phyloP scores from a whole-genome alignment of 2,888 invertebrate species.

The Ectemnius cavifrons region DNA sequence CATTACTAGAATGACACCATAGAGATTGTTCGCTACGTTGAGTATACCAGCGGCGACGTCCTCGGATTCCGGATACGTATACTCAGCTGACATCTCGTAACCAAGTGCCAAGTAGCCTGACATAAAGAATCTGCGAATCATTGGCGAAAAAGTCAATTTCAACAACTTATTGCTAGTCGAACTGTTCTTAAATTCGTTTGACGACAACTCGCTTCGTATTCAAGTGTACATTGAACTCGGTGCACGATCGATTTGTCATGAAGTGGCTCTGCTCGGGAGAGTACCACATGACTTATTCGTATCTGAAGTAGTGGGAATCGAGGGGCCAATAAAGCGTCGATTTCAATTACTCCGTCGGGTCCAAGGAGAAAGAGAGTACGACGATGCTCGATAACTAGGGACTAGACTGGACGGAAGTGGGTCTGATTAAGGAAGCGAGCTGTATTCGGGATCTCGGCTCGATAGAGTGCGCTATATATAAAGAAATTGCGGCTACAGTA shows the following conservation, averaged over 20 bases:
- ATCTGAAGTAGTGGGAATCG: too few species aligned
- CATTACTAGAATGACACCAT: conserved; percentile 70
- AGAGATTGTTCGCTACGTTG: conserved; percentile 79
- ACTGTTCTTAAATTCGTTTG: too few species aligned
- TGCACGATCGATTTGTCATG: too few species aligned
- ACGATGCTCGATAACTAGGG: neutral
- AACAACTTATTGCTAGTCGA: too few species aligned
- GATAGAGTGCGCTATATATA: too few species aligned
- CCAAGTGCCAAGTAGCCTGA: conserved; percentile 86
- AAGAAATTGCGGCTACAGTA: conserved; percentile 40
- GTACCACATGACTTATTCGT: too few species aligned
- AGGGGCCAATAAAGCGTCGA: too few species aligned
- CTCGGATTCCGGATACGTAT: conserved; percentile 87
- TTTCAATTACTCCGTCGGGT: too few species aligned
- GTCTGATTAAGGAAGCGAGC: too few species aligned
- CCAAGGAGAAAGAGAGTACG: neutral
- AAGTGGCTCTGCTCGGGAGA: neutral
- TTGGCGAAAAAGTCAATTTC: neutral
- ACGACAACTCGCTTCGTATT: too few species aligned
- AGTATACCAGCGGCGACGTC: conserved; percentile 85
- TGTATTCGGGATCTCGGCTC: too few species aligned
- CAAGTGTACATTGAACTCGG: too few species aligned
- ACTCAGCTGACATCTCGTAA: conserved; percentile 86
- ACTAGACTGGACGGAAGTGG: neutral
- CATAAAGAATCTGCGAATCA: conserved; percentile 83